Base-by-base conservation (phyloP, 1,140 invertebrate genomes). In the Tetragnatha versicolor region DNA sequence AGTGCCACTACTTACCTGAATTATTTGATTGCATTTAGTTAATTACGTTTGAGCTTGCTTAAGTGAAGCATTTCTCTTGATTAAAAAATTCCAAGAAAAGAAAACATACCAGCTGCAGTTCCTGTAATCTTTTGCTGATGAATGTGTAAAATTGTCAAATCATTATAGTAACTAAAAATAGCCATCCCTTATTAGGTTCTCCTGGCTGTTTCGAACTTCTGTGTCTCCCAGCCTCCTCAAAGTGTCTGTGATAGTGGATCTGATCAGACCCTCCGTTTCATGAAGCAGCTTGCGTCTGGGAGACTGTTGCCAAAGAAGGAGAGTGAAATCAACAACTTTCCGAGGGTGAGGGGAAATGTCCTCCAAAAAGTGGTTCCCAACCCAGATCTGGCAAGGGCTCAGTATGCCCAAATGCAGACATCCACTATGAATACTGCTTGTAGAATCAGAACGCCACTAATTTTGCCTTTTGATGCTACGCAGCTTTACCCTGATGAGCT, bases 371-470 rank as follows among this genome's bases (percentile, higher is more conserved):
- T 84, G 42, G 83, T 83, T 10, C 81, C 81, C n/a, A 86, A 86
- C 75, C 83, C 84, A n/a, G 83, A 84, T 55, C 85, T 85, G 17
- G 83, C 84, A 17, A 83, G 85, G 42, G 82, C 84, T 49, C 83
- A 86, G 72, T 86, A 86, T 79, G 85, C 85, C 6, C 85, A 87
- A 81, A 82, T 83, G 42, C 85, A 87, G 79, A 86, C 85, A 3
- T 81, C 86, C 66, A 86, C 85, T 3, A 82, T 84, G 25, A 85
- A 86, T 81, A 85, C 85, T 37, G 83, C 86, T 12, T 84, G 81
- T 81, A 53, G 85, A 31, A 84, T 86, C 35, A 85, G 85, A 81
- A 86, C 85, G 10, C 86, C 86, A 5, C 77, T 87, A 17, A 63
- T 86, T 27, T 84, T 85, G 29, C 86, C 86, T 9, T 58, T 82